Evolutionary conservation across 2,113 vertebrate genomes (phyloP).

Genomic region (Festucalex cinctus): DNA sequence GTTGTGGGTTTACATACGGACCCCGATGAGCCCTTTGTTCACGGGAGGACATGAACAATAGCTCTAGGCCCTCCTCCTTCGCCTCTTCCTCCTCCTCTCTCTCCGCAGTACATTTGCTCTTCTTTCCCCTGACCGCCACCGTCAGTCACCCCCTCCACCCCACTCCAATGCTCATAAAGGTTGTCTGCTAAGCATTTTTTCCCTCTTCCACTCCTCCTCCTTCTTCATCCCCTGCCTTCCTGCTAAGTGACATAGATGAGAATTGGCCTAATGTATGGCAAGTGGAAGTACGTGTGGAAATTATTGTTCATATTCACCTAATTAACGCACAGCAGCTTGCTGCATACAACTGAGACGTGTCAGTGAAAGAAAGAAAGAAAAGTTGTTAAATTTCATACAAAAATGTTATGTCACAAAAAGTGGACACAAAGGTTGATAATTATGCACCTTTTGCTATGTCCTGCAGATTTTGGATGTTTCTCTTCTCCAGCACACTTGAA

Average conservation of each 20-base stretch:
- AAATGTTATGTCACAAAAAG: no score
- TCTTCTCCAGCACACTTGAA: no score
- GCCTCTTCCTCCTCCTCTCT: constrained; percentile 58
- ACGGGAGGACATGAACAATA: constrained; percentile 80
- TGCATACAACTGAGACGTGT: constrained; percentile 33
- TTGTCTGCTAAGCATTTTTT: constrained; percentile 68
- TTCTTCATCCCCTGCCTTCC: constrained; percentile 41
- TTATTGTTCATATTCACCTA: constrained; percentile 47
- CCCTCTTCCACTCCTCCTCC: constrained; percentile 33
- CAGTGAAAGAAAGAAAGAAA: background rate
- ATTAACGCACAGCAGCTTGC: constrained; percentile 51
- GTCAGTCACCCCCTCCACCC: constrained; percentile 47
- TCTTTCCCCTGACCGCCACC: constrained; percentile 63
- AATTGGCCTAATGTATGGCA: constrained; percentile 56
- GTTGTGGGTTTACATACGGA: constrained; percentile 72
- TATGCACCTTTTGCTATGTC: no score
- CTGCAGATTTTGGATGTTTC: no score
- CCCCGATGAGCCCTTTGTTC: constrained; percentile 81
- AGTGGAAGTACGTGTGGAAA: constrained; percentile 40
- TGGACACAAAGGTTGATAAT: no score
- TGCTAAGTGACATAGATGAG: constrained; percentile 63
- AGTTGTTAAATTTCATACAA: no score
- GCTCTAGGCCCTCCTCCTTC: constrained; percentile 76
- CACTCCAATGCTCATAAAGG: constrained; percentile 63
- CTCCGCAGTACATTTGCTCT: constrained; percentile 68